These are phyloP conservation scores for Rhyacophila evoluta DNA, from an alignment of 2,888 invertebrate genomes.

Conservation along the genomic window DNA sequence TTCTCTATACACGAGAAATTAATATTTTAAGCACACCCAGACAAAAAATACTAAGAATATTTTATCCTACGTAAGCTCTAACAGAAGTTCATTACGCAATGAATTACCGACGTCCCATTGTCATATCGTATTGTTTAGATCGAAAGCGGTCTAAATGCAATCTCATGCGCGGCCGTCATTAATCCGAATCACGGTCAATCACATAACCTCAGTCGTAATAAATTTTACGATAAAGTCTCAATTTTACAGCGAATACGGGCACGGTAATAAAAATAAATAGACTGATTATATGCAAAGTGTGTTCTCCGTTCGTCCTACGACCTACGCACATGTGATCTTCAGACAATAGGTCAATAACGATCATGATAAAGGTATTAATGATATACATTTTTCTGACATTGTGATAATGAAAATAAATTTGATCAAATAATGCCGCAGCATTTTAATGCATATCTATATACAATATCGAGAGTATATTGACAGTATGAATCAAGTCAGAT, in stretches of 20 bases:
- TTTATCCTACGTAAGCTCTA: no score
- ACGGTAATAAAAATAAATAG: neutral
- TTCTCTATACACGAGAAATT: no score
- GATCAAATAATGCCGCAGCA: no score
- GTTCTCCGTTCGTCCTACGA: neutral
- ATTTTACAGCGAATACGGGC: neutral
- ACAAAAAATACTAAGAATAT: no score
- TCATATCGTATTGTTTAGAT: no score
- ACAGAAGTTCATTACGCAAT: no score
- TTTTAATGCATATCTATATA: no score
- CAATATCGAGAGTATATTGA: no score
- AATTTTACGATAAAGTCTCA: neutral
- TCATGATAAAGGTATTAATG: neutral
- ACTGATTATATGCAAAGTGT: neutral
- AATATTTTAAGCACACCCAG: no score
- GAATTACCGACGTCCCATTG: no score
- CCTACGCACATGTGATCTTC: neutral
- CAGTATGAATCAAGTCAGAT: no score
- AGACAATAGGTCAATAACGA: neutral
- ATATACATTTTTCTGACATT: neutral
- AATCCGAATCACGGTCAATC: neutral
- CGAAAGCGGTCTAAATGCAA: constrained; percentile 12
- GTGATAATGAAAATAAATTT: neutral
- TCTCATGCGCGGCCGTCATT: neutral
- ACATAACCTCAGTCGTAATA: neutral